Evolutionary conservation across 1,140 invertebrate species (phyloP).

Genomic region (Cyrtorhinus lividipennis): DNA sequence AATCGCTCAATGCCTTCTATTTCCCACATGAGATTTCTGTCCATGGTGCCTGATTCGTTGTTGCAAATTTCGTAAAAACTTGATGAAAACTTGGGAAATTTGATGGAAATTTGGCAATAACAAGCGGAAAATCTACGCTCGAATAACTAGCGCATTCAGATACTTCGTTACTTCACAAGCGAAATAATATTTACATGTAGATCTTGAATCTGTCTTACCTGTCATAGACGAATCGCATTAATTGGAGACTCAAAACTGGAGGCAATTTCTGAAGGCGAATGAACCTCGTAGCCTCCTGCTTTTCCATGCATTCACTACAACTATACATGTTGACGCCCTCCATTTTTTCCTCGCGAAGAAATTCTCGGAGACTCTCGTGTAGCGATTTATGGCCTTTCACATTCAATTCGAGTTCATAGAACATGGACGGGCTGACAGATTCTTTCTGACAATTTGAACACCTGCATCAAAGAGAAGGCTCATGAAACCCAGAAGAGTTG

Average conservation of each 20-base stretch:
- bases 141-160: no score
- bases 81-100: no score
- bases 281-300: slow-evolving; percentile 45
- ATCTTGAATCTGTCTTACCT: no score
- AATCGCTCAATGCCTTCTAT: no score
- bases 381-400: slow-evolving; percentile 39
- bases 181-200: no score
- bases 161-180: no score
- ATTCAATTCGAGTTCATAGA: slow-evolving; percentile 52
- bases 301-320: slow-evolving; percentile 43
- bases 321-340: slow-evolving; percentile 51
- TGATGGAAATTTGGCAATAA: no score
- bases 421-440: slow-evolving; percentile 41
- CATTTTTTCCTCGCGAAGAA: slow-evolving; percentile 46
- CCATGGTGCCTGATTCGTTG: no score
- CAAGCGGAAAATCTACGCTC: no score
- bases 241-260: slow-evolving; percentile 54
- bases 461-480: slow-evolving; percentile 33
- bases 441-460: slow-evolving; percentile 44
- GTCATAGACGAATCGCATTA: slow-evolving; percentile 53
- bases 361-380: slow-evolving; percentile 44
- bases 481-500: slow-evolving; percentile 18
- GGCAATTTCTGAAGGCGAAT: slow-evolving; percentile 45
- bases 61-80: no score
- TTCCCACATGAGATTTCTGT: no score